These are phyloP conservation scores for Hybognathus amarus DNA, from an alignment of 2,797 vertebrate genomes.

Conservation along the genomic window DNA sequence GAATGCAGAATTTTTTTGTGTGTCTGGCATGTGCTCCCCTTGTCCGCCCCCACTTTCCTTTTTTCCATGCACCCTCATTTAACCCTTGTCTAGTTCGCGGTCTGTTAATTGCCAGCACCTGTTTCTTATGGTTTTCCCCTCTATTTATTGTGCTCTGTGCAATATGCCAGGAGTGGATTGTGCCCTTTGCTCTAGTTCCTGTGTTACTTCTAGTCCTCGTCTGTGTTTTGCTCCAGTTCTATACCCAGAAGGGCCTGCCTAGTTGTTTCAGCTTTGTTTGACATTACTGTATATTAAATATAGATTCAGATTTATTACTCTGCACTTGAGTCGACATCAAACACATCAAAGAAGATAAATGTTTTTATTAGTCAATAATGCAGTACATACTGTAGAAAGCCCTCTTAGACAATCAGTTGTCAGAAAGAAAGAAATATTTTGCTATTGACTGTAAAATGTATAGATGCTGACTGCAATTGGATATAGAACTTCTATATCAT, in stretches of 20 bases:
- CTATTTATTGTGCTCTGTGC: background rate
- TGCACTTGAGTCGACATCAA: background rate
- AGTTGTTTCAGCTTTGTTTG: background rate
- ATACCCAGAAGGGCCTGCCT: background rate
- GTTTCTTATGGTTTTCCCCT: background rate
- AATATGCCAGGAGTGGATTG: background rate
- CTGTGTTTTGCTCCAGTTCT: background rate
- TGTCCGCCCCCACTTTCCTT: too few species aligned
- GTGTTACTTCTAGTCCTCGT: background rate
- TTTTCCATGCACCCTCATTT: too few species aligned
- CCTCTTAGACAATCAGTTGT: background rate
- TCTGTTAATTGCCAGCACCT: background rate
- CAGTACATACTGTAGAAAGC: slow-evolving; percentile 5
- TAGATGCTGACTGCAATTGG: background rate
- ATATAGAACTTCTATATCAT: background rate
- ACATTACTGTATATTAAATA: background rate
- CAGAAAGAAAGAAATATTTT: background rate
- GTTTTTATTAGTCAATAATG: slow-evolving; percentile 30
- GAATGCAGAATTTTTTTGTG: background rate
- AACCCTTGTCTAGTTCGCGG: background rate
- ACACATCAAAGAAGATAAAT: background rate
- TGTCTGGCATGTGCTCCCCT: background rate
- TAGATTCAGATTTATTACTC: background rate
- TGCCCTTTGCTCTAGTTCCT: background rate
- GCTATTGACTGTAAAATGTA: background rate